Evolutionary conservation across 1,140 invertebrate genomes (phyloP).

Genomic region (Drosophila pseudoobscura): DNA sequence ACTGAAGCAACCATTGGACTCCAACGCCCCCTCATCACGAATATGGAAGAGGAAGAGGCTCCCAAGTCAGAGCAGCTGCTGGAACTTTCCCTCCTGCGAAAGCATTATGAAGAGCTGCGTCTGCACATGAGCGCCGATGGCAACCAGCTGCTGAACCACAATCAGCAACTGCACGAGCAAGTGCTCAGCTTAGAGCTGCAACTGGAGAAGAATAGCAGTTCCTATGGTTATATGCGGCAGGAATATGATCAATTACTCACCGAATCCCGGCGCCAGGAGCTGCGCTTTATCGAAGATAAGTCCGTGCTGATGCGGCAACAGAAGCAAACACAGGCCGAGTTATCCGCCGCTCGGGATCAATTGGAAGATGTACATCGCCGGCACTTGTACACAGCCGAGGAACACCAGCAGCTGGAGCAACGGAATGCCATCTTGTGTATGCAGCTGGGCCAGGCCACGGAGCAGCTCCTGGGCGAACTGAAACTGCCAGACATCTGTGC

Average conservation of each 20-base stretch:
- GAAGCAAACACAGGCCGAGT: constrained; percentile 20
- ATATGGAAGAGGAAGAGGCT: constrained; percentile 1
- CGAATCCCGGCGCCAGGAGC: constrained; percentile 44
- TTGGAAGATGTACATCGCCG: constrained; percentile 5
- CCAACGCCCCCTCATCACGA: constrained; percentile 48
- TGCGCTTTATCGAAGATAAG: constrained; percentile 56
- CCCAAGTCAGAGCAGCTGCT: constrained; percentile 25
- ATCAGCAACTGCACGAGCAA: constrained; percentile 56
- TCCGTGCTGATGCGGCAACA: constrained; percentile 27
- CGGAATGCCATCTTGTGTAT: constrained; percentile 54
- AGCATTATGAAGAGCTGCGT: constrained; percentile 72
- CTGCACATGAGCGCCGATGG: constrained; percentile 65
- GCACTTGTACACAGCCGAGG: constrained; percentile 57
- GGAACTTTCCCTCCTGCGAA: constrained; percentile 55
- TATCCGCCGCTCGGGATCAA: constrained; percentile 28
- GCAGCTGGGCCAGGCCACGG: constrained; percentile 59
- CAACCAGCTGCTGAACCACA: constrained; percentile 46
- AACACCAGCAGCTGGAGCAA: constrained; percentile 62
- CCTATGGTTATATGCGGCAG: constrained; percentile 61
- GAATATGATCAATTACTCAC: constrained; percentile 68
- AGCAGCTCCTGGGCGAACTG: constrained; percentile 59
- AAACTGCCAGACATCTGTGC: constrained; percentile 52
- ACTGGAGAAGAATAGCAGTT: constrained; percentile 49
- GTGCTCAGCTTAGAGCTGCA: constrained; percentile 50
- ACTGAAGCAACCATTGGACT: constrained; percentile 45